Evolutionary conservation across 1,140 invertebrate genomes (phyloP), one percentile per base, ranked within the genome.

Genomic region (Drosophila lacertosa): DNA sequence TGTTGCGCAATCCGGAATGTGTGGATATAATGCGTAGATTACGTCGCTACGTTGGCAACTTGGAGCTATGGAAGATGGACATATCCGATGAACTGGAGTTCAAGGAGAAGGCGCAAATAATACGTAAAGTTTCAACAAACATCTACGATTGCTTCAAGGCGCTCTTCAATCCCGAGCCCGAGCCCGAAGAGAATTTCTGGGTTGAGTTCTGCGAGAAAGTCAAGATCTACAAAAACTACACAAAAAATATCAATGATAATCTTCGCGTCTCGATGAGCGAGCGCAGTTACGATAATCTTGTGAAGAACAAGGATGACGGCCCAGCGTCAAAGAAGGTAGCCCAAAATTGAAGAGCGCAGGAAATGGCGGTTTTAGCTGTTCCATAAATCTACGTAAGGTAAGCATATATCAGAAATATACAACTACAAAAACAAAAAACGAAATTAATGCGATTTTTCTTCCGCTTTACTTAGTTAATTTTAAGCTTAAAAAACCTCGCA

Each of bases 1-100:
- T 98, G 22, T 94, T 97, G 75, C 97, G 97, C 76, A 96, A 98
- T 92, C 95, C 97, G 0, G 94, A 95, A 55, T 94, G 96, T 60
- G 94, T 98, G 53, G 94, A 96, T 78, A 97, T 95, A 1, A 92
- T 96, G 24, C 95, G 95, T 74, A 93, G 94, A 66, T 91, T 95
- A 76, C 90, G 95, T 32, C 92, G 93, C 29, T 97, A 96, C 90
- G 93, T 96, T 33, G 96, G 96, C 16, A 97, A 97, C 89, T 90
- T 94, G 4, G 91, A 92, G 11, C 92, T 94, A 13, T 97, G 96
- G 96, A 94, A 95, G 66, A 90, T 96, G 50, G 93, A 83, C 11
- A 93, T 93, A 4, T 92, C 94, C 29, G 94, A 95, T 68, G 92
- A 93, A 47, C 89, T 93, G 40, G 83, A 91, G 39, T 96, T 96